Percentiles rank a stretch among this genome's conserved stretches.
These are phyloP conservation scores for Chaitophorus viminalis DNA, from an alignment of 2,888 invertebrate genomes.

Conservation along the genomic window DNA sequence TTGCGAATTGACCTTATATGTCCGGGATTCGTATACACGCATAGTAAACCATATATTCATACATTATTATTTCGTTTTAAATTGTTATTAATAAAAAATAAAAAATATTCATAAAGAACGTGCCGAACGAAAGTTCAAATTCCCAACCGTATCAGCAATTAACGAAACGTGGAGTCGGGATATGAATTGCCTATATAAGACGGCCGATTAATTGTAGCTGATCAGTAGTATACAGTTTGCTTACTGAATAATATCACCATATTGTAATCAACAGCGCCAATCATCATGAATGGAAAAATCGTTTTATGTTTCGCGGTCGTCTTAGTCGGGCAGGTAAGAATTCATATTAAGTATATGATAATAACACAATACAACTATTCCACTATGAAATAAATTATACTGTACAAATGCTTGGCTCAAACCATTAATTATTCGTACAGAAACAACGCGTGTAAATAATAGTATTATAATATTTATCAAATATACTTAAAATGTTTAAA, in stretches of 20 bases:
- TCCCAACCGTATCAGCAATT: neutral
- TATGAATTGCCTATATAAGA: slow-evolving; percentile 45
- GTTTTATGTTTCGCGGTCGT: slow-evolving; percentile 42
- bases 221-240: slow-evolving; percentile 37
- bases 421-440: no score
- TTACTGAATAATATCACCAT: neutral
- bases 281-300: slow-evolving; percentile 42
- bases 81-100: no score
- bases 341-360: neutral
- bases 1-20: no score
- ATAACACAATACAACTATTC: no score
- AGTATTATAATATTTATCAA: no score
- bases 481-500: no score
- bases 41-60: no score
- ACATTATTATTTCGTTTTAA: no score
- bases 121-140: slow-evolving; percentile 16
- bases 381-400: no score
- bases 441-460: no score
- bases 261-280: neutral
- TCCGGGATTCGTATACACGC: no score
- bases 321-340: slow-evolving; percentile 48
- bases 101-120: neutral
- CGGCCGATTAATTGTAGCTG: neutral
- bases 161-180: slow-evolving; percentile 9
- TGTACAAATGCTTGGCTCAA: no score